These are phyloP conservation scores for Parotocinclus haroldoi DNA, from an alignment of 2,797 vertebrate species.

Conservation along the genomic window DNA sequence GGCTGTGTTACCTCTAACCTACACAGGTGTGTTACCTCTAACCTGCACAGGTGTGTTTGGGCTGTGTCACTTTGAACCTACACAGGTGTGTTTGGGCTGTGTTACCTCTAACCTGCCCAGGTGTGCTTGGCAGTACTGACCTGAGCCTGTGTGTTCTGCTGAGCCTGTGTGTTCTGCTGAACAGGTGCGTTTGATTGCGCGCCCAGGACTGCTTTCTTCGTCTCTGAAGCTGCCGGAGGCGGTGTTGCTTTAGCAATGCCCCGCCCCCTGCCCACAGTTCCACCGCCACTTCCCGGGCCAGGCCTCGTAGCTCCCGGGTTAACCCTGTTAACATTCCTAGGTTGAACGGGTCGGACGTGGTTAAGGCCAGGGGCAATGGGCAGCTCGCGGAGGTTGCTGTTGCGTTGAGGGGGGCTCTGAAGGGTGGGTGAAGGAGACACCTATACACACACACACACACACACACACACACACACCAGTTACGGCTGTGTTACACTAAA, in stretches of 20 bases:
- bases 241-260: constrained; percentile 50
- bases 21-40: background rate
- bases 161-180: constrained; percentile 45
- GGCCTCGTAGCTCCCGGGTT: constrained; percentile 59
- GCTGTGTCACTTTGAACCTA: no score
- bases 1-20: no score
- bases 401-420: constrained; percentile 76
- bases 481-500: no score
- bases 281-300: constrained; percentile 58
- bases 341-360: constrained; percentile 67
- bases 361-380: constrained; percentile 83
- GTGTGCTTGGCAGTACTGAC: no score
- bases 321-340: constrained; percentile 71
- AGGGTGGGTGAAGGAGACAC: constrained; percentile 77
- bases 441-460: constrained; percentile 57
- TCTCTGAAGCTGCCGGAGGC: constrained; percentile 63
- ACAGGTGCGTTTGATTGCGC: constrained; percentile 45
- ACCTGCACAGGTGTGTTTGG: no score
- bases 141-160: background rate
- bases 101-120: no score
- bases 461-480: no score
- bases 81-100: no score
- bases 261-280: constrained; percentile 49
- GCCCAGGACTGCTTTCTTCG: constrained; percentile 66
- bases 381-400: constrained; percentile 92